These are phyloP conservation scores for Onychomys torridus DNA, from an alignment of 2,797 vertebrate species.

Conservation along the genomic window DNA sequence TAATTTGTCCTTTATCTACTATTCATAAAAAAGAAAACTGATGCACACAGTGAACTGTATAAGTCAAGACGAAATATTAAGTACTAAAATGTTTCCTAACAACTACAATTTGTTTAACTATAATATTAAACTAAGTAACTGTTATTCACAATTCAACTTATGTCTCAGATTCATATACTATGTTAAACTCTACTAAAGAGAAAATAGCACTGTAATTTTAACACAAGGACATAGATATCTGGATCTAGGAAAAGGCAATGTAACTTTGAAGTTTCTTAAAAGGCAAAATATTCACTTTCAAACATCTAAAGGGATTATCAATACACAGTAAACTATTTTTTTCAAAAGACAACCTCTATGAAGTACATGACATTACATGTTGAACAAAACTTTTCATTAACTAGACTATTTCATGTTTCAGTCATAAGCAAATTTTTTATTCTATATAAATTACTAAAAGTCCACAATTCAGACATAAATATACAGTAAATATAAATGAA, in stretches of 20 bases:
- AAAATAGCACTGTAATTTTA: conserved; percentile 49
- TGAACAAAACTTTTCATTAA: conserved; percentile 44
- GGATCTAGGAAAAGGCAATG: conserved; percentile 2
- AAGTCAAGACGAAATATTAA: conserved; percentile 37
- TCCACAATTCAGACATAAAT: conserved; percentile 25
- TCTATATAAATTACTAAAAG: conserved; percentile 33
- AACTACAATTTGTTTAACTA: conserved; percentile 24
- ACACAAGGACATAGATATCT: conserved; percentile 1
- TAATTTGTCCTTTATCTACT: conserved; percentile 40
- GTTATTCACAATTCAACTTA: conserved; percentile 44
- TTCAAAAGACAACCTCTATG: background rate
- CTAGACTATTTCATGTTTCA: background rate
- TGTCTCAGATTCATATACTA: background rate
- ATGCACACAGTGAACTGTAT: background rate
- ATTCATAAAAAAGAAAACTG: conserved; percentile 22
- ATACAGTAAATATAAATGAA: conserved; percentile 9
- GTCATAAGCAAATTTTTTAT: background rate
- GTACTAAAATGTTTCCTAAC: conserved; percentile 15
- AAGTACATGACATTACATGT: background rate
- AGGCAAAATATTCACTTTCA: conserved; percentile 40
- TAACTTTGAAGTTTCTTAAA: background rate
- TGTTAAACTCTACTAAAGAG: conserved; percentile 27
- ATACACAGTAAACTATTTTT: conserved; percentile 23
- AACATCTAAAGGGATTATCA: conserved; percentile 41
- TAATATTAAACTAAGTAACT: conserved; percentile 10